phyloP scores from a whole-genome alignment of 2,888 invertebrate species.

The Trachelus troglodyta region DNA sequence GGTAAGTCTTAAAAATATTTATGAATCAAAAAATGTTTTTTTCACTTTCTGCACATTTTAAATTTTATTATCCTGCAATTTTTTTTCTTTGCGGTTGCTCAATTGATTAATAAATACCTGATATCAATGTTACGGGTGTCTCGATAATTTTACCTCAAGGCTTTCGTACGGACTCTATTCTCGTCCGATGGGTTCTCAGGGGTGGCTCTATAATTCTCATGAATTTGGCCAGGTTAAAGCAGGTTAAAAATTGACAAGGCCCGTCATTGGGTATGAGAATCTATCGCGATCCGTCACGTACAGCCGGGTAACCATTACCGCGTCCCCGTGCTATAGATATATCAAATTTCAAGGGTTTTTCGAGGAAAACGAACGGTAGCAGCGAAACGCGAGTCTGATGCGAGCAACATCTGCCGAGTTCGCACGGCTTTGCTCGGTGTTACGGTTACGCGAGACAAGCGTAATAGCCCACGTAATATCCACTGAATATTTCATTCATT shows the following conservation, averaged over 20 bases:
- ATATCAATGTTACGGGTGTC: neutral
- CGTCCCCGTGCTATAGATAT: neutral
- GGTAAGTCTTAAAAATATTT: neutral
- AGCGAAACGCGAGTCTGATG: neutral
- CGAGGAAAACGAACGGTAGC: neutral
- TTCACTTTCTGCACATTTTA: neutral
- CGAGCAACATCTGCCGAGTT: constrained; percentile 40
- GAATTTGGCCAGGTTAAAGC: neutral
- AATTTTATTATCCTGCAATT: neutral
- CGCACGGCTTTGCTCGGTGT: constrained; percentile 33
- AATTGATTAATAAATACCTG: neutral
- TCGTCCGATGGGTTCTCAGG: neutral
- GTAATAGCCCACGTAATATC: constrained; percentile 30
- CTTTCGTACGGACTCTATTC: neutral
- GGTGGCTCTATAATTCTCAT: neutral
- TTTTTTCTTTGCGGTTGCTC: no score
- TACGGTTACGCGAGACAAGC: constrained; percentile 35
- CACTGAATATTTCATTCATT: constrained; percentile 44
- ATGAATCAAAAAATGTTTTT: neutral
- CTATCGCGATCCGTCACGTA: neutral
- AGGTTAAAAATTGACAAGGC: neutral
- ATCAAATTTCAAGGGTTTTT: neutral
- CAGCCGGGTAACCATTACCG: neutral
- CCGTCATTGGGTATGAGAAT: neutral
- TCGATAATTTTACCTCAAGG: neutral